Percentiles rank a stretch among this genome's conserved stretches.
phyloP scores from a whole-genome alignment of 2,888 invertebrate genomes.

The Chymomyza amoena region DNA sequence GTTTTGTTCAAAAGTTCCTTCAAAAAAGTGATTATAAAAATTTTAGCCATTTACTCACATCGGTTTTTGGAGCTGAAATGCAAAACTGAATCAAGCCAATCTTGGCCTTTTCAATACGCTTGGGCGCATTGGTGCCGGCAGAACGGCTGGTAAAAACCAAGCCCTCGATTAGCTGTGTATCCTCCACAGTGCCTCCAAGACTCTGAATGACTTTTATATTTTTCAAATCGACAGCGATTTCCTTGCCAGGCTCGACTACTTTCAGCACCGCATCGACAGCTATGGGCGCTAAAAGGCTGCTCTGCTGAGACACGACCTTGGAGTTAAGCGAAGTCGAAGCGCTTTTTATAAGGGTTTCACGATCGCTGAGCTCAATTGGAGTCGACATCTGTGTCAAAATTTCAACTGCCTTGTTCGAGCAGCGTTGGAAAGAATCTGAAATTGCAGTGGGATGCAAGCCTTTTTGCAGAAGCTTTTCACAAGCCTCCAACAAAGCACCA shows the following conservation, averaged over 20 bases:
- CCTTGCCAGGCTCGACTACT: slow-evolving; percentile 81
- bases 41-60: slow-evolving; percentile 82
- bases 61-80: slow-evolving; percentile 99
- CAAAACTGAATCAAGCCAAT: slow-evolving; percentile 99
- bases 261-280: slow-evolving; percentile 98
- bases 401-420: slow-evolving; percentile 78
- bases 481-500: slow-evolving; percentile 96
- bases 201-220: slow-evolving; percentile 98
- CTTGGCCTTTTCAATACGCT: slow-evolving; percentile 97
- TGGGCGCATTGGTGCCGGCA: slow-evolving; percentile 94
- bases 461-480: slow-evolving; percentile 92
- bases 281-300: slow-evolving; percentile 95
- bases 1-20: slow-evolving; percentile 6
- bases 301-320: slow-evolving; percentile 99
- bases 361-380: slow-evolving; percentile 91
- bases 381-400: slow-evolving; percentile 91
- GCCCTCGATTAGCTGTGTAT: slow-evolving; percentile 97
- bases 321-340: slow-evolving; percentile 99
- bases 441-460: slow-evolving; percentile 99
- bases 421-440: slow-evolving; percentile 96
- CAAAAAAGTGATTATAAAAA: background rate
- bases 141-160: slow-evolving; percentile 94
- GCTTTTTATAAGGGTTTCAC: slow-evolving; percentile 92
- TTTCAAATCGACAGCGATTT: slow-evolving; percentile 91
- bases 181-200: slow-evolving; percentile 97